Conservation (phyloP, 2,797 vertebrate species). For the Pithecia hirsuta region DNA sequence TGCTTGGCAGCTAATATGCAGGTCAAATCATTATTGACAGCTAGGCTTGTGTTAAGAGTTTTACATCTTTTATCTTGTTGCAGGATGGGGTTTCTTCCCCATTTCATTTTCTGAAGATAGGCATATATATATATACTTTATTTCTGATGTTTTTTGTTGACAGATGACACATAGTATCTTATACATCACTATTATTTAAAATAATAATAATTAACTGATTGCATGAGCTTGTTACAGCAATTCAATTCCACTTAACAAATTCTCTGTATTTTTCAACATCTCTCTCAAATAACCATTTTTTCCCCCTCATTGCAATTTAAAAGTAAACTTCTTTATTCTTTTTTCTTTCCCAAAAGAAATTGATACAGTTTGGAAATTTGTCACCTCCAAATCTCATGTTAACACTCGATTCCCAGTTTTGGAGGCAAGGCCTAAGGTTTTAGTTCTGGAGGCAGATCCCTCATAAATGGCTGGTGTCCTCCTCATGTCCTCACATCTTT, state of each 20-base stretch:
- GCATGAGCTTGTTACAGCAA: not conserved
- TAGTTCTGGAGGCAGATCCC: not conserved
- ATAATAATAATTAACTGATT: not conserved
- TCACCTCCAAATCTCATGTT: not conserved
- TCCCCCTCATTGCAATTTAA: not conserved
- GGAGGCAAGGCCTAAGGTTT: not conserved
- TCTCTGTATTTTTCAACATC: not conserved
- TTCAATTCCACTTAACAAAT: not conserved
- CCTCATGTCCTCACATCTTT: not conserved
- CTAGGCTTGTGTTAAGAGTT: not conserved
- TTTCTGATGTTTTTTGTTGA: not conserved
- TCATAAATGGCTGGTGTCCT: not conserved
- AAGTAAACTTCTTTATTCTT: not conserved
- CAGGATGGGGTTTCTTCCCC: not conserved
- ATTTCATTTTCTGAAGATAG: not conserved
- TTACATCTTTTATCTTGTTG: not conserved
- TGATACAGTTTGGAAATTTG: not conserved
- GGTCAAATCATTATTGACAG: conserved; percentile 24
- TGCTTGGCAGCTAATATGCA: not conserved
- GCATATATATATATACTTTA: not conserved
- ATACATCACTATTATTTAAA: not conserved
- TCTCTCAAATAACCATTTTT: not conserved
- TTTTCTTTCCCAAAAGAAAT: not conserved
- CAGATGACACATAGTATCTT: not conserved
- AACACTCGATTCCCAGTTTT: not conserved